Base-by-base conservation (phyloP, 2,888 invertebrate species). In the Linnaemya tessellans region DNA sequence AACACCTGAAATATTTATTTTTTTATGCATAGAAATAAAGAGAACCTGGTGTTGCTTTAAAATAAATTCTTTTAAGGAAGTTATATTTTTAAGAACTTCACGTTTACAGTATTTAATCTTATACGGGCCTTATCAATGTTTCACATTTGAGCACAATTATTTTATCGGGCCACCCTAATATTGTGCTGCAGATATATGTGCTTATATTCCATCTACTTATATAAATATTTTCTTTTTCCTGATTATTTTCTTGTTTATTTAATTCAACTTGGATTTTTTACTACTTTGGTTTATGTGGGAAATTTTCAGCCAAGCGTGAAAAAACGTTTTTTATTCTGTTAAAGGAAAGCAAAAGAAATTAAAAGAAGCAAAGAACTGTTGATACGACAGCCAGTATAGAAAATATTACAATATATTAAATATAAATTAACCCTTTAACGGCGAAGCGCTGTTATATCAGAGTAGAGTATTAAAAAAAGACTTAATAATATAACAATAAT, bases 231-330 rank as follows among this genome's bases (percentile, higher is more conserved):
- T 41, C 30, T 71, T 73, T 54, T 74, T 60, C 49, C 49, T 49
- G 25, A 73, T 80, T 43, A 58, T 73, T 65, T 60, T 67, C 5
- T 73, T 68, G 25, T 51, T 18, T 30, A 30, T 62, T 51, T 68
- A 70, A 62, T 62, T 70, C n/a, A 77, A 30, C 58, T 71, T 80
- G 46, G 62, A 30, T 41, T 60, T 35, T 81, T 75, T 56, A 18
- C 13, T 30, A 22, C 54, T 62, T 71, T 64, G 80, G 60, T 81
- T 77, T 64, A 77, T 82, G 82, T 82, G 82, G 77, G 82, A 82
- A 82, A 82, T 71, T 71, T 65, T 46, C 77, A 71, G 64, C 71
- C 49, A 67, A 71, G 82, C 82, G 71, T 82, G 46, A 70, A 75
- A n/a, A 74, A 67, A 74, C 46, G 25, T 73, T 80, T 80, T 64